Conservation (phyloP, 2,797 vertebrate genomes). For the Micropoecilia bifurca region DNA sequence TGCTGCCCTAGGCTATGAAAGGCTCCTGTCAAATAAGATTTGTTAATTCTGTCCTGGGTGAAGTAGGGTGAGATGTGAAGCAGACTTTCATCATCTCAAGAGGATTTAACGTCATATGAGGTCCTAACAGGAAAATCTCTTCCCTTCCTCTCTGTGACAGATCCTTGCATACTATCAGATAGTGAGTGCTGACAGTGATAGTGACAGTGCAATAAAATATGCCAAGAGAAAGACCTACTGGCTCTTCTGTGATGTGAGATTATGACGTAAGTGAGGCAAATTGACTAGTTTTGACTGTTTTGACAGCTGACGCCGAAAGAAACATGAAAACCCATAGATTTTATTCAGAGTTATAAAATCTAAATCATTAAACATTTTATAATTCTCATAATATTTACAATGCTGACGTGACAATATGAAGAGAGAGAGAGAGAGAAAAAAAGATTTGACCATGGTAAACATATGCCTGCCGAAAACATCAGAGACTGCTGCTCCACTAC, state of each 20-base stretch:
- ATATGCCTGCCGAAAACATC: background rate
- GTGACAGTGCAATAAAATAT: background rate
- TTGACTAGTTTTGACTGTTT: background rate
- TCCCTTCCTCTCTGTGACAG: background rate
- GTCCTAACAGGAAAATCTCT: background rate
- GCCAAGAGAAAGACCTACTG: background rate
- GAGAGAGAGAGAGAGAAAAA: background rate
- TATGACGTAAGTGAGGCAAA: background rate
- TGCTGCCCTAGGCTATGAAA: background rate
- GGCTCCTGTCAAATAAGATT: background rate
- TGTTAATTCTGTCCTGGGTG: background rate
- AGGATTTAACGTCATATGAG: background rate
- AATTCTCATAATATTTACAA: background rate
- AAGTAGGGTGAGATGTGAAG: background rate
- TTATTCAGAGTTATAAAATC: background rate
- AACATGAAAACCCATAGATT: background rate
- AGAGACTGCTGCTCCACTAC: background rate
- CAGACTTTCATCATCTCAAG: constrained; percentile 3
- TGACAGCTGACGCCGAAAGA: background rate
- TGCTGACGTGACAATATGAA: background rate
- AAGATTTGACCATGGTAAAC: background rate
- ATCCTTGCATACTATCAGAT: background rate
- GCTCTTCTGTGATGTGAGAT: background rate
- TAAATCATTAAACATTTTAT: background rate
- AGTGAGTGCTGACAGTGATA: background rate